Evolutionary conservation across 2,797 vertebrate species (phyloP), one percentile per base, ranked within the genome.

Genomic region (Chelonia mydas): DNA sequence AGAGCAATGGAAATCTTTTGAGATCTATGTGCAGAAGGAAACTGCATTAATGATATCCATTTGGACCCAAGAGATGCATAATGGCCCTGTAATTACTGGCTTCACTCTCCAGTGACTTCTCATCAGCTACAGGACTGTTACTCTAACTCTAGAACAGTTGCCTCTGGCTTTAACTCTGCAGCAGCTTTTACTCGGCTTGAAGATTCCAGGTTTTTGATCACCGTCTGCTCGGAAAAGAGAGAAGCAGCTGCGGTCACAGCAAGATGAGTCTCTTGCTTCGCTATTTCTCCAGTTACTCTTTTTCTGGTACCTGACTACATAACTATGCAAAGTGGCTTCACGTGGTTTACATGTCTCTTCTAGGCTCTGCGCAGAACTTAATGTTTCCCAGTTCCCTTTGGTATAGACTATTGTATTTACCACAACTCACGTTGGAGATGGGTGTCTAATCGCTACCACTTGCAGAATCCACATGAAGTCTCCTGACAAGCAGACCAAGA

Each of bases 31-130:
- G 45, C 76, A 91, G 87, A 57, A 91, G 84, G 86, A 89, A 95
- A 94, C 96, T 88, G 76, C 77, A 95, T 96, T 96, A 94, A 95
- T 87, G 57, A 76, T 83, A 93, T 61, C 93, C 78, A 41, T 81
- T 84, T 2, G 1, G 87, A 93, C 82, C 57, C 84, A 87, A 78
- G 93, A 95, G 94, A 94, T 87, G 12, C 80, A 95, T 93, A 95
- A 86, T 92, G 90, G 96, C 93, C 92, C 79, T 93, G 83, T 87
- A 93, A 96, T 97, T 96, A 96, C 79, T 88, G 88, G 13, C 83
- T 96, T 96, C 96, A 96, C 96, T 96, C 95, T 97, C 94, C 93
- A 93, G 90, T 95, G 94, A 93, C 93, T 95, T 96, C 92, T 95
- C 94, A 94, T 96, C 93, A 95, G 78, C 81, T 83, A 55, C 12